Base-by-base conservation (phyloP, 2,113 vertebrate genomes). In the Gallinago jamesoni region DNA sequence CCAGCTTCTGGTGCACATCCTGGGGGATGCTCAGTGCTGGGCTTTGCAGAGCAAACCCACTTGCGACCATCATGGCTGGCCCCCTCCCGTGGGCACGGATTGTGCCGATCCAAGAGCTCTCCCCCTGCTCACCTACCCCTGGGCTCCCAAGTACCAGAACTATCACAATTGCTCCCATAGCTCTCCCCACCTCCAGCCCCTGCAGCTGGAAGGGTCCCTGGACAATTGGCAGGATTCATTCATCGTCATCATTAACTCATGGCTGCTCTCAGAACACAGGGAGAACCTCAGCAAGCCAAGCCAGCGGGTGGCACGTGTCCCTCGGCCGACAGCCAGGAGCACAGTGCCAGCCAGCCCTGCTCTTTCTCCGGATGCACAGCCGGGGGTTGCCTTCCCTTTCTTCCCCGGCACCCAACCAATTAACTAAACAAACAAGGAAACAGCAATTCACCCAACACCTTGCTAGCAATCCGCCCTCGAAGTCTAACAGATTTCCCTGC, bases 231-330 rank as follows among this genome's bases (percentile, higher is more conserved):
- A 55, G 28, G 12, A 27, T 22, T 50, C 22, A 4, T 1, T 45
- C 35, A 16, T 2, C 1, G 0, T 0, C 56, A 30, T 3, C 59
- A 27, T 21, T 5, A 31, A 24, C 48, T 60, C 37, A 1, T 0
- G 9, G 45, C 14, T 3, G 2, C 47, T 37, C 2, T 62, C 84
- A 22, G 41, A 33, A 48, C 57, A 41, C 0, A 0, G 33, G 63
- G 31, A 60, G 27, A 45, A 1, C 17, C 2, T 1, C 2, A 2
- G 31, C 5, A 9, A 57, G 60, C 19, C 4, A 2, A 11, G 41
- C 14, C 31, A 9, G 27, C 2, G 14, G 68, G 45, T 14, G 30
- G 41, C 60, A 13, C 3, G 0, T 10, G 8, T 31, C 37, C 43
- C 13, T 33, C 8, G 9, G 63, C 62, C 2, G 6, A 1, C 0